Evolutionary conservation across 2,888 invertebrate genomes (phyloP), one percentile per base, ranked within the genome.

Genomic region (Oscheius sp.): DNA sequence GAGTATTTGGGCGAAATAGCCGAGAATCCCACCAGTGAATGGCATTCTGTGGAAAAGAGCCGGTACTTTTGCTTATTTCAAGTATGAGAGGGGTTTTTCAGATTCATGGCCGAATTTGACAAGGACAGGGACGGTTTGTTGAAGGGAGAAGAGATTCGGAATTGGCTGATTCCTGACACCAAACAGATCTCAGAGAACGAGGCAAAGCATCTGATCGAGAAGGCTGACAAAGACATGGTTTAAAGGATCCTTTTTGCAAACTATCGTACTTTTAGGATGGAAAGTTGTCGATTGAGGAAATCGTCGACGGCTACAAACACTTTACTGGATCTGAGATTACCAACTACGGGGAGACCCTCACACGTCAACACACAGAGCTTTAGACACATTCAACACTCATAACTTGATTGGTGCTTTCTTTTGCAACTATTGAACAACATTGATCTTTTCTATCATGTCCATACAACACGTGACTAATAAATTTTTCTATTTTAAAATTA

Each of bases 271-370:
- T 83, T 57, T 57, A 84, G 80, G 94, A 96, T 90, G 93, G 93
- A 84, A 90, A 93, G 76, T 91, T 96, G 51, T 93, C 93, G 1
- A 94, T 93, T 90, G 92, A 92, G 1, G 96, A 96, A 92, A 92
- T 96, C 60, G 90, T 95, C 0, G 92, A 92, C 0, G 94, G 95
- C 89, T 94, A 96, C 90, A 94, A 94, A 80, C 92, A 93, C 70
- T 96, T 96, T 91, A 96, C 96, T 3, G 96, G 96, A 70, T 95
- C 95, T 89, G 95, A 96, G 91, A 95, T 94, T 5, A 94, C 95
- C 0, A 94, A 94, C 90, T 94, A 94, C 90, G 95, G 94, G 13
- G 93, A 94, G 88, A 94, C 95, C 89, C 91, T 95, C 7, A 42
- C 42, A 5, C 42, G 42, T 42, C 42, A 42, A 7, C 42, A 42